These are phyloP conservation scores for Parauchenoglanis ngamensis DNA, from an alignment of 2,797 vertebrate genomes.

Conservation along the genomic window DNA sequence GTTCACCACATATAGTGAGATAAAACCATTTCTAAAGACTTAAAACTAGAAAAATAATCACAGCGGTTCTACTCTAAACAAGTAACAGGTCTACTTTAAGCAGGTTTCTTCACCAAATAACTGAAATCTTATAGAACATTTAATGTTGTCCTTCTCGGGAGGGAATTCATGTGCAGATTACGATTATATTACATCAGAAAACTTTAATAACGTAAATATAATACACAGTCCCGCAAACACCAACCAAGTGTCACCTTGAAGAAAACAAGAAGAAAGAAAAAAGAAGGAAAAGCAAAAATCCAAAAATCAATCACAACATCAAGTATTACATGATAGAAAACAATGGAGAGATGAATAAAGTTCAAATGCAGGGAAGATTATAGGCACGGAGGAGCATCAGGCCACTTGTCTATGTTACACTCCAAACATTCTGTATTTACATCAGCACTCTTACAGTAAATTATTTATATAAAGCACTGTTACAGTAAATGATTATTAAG, in stretches of 20 bases:
- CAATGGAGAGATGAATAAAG: neutral
- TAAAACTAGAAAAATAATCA: neutral
- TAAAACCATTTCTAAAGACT: neutral
- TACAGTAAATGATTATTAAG: neutral
- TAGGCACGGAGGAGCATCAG: slow-evolving; percentile 50
- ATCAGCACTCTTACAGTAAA: slow-evolving; percentile 31
- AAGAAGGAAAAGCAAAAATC: neutral
- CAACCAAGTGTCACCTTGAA: neutral
- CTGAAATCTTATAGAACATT: neutral
- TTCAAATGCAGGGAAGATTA: slow-evolving; percentile 5
- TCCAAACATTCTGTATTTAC: slow-evolving; percentile 63
- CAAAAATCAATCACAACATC: neutral
- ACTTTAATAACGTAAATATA: neutral
- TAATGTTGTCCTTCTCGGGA: neutral
- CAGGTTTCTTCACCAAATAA: neutral
- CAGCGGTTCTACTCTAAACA: neutral
- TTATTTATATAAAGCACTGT: no score
- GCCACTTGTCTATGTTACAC: slow-evolving; percentile 29
- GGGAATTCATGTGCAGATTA: neutral
- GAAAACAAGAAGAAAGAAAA: neutral
- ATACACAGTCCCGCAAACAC: neutral
- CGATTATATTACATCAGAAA: neutral
- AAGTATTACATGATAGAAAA: neutral
- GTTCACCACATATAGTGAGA: neutral
- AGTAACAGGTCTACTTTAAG: neutral